These are phyloP conservation scores for Eustalomyia histrio DNA, from an alignment of 2,888 invertebrate genomes.

Conservation along the genomic window DNA sequence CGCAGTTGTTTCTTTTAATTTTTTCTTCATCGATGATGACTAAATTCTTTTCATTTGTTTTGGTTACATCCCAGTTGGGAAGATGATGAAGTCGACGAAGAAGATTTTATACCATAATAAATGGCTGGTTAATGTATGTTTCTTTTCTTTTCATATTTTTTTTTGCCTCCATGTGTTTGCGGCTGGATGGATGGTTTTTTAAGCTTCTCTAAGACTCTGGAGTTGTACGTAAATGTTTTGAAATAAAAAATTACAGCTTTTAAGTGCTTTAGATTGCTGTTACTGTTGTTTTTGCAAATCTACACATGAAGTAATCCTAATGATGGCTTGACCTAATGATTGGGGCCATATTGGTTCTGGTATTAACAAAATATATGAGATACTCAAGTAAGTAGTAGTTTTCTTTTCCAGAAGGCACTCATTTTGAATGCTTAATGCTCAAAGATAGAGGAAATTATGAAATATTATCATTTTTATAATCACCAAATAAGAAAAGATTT, in stretches of 20 bases:
- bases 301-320: conserved; percentile 61
- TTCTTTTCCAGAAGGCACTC: conserved; percentile 23
- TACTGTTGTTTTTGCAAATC: conserved; percentile 45
- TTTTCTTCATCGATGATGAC: conserved; percentile 53
- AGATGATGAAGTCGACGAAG: neutral
- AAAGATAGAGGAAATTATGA: conserved; percentile 10
- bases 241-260: conserved; percentile 65
- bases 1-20: conserved; percentile 42
- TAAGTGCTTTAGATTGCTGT: conserved; percentile 63
- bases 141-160: neutral
- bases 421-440: neutral
- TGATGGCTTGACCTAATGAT: conserved; percentile 63
- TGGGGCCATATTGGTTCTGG: conserved; percentile 53
- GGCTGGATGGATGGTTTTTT: neutral
- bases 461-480: conserved; percentile 50
- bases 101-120: conserved; percentile 13
- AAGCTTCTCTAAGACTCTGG: conserved; percentile 1
- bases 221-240: conserved; percentile 33
- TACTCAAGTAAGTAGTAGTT: conserved; percentile 1
- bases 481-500: conserved; percentile 47
- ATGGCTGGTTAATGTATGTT: conserved; percentile 1
- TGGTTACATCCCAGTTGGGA: conserved; percentile 10
- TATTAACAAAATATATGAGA: conserved; percentile 30
- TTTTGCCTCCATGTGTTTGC: neutral
- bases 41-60: conserved; percentile 55